Evolutionary conservation across 2,797 vertebrate species (phyloP).

Genomic region (Amniataba percoides): DNA sequence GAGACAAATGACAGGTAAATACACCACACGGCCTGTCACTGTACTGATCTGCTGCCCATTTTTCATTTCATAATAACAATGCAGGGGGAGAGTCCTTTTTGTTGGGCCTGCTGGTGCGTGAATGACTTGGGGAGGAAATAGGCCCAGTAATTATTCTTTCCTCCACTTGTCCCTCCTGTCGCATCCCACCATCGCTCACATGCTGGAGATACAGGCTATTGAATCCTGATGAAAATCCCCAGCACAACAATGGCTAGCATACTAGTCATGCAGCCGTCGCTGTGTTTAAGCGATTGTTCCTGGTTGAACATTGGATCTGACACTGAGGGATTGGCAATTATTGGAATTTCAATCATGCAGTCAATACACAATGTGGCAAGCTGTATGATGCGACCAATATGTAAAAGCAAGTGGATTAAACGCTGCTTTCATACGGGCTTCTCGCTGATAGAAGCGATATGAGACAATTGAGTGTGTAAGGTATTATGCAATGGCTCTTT

Average conservation of each 20-base stretch:
- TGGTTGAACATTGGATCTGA: constrained; percentile 50
- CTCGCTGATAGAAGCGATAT: constrained; percentile 54
- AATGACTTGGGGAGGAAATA: constrained; percentile 78
- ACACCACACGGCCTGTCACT: constrained; percentile 73
- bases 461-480: constrained; percentile 32
- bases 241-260: constrained; percentile 57
- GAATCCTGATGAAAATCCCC: constrained; percentile 79
- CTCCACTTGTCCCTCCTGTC: constrained; percentile 73
- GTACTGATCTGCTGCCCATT: constrained; percentile 68
- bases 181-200: constrained; percentile 72
- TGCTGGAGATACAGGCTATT: constrained; percentile 65
- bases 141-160: constrained; percentile 82
- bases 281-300: constrained; percentile 44
- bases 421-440: constrained; percentile 38
- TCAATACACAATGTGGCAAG: constrained; percentile 50
- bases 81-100: constrained; percentile 63
- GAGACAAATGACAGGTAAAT: constrained; percentile 83
- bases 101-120: constrained; percentile 71
- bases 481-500: constrained; percentile 39
- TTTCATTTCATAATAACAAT: constrained; percentile 82
- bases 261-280: constrained; percentile 35
- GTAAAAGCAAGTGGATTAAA: constrained; percentile 63
- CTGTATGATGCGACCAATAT: constrained; percentile 39
- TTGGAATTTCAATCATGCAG: constrained; percentile 70
- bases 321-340: constrained; percentile 67